Evolutionary conservation across 2,888 invertebrate genomes (phyloP), one percentile per base, ranked within the genome.

Genomic region (Chymomyza caudatula): DNA sequence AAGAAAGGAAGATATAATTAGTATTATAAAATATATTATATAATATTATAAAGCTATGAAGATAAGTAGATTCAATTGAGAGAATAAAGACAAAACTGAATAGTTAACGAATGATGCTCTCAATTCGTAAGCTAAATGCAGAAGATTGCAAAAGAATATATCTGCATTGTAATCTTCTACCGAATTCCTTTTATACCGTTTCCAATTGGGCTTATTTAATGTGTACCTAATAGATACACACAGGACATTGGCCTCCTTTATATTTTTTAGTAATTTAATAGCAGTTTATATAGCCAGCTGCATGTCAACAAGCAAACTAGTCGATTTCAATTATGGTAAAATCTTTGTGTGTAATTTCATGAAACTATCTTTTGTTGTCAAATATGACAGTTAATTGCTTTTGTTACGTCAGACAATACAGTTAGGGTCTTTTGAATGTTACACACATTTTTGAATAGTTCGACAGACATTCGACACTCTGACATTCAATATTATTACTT

Each of bases 371-470:
- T 67, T 69, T 76, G 76, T 69, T 76, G 78, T 81, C 67, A 78
- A 73, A 76, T 68, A 67, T 61, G 60, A 62, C 60, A 84, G 71
- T 84, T 79, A 81, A 84, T 79, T 84, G 85, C 67, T 84, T 79
- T 81, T 84, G 71, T 73, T 66, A 69, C 62, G 56, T 54, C 43
- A 57, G 59, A 74, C 73, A 72, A 65, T 78, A 64, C 53, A 56
- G 20, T 42, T 56, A 58, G 66, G 60, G 57, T 64, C 62, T 72
- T 78, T 69, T 51, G 74, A 80, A 65, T 80, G 77, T 70, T 80
- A 67, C 67, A 62, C n/a, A 71, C 63, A 70, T 71, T 71, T 65
- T 67, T 78, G 64, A 29, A 49, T 67, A 53, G 57, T 65, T 65
- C 66, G 55, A 37, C 53, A 47, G 47, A 47, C 47, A 47, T 15